Conservation (phyloP, 37 sponge, comb jelly and placozoan species). For the Chondrosia reniformis region DNA sequence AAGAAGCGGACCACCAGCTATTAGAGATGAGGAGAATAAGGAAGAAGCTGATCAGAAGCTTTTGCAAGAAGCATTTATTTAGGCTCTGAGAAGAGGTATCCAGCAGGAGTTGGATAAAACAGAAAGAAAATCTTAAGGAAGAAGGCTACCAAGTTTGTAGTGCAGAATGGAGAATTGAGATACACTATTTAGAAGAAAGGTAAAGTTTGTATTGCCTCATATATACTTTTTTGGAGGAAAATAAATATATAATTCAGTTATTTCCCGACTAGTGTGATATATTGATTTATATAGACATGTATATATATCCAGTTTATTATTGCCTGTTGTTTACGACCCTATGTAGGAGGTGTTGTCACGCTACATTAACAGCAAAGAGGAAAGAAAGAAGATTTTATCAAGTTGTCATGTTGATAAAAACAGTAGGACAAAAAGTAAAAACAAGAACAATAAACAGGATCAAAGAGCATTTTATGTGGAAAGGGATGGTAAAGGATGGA, state of each 20-base stretch:
- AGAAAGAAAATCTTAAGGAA: constrained; percentile 5
- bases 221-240: no score
- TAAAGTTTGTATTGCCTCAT: background rate
- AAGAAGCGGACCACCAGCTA: no score
- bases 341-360: background rate
- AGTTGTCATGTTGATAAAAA: constrained; percentile 21
- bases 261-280: no score
- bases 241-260: background rate
- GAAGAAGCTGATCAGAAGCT: background rate
- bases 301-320: no score
- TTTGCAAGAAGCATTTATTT: background rate
- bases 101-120: background rate
- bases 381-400: background rate
- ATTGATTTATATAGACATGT: no score
- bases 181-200: background rate
- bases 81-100: background rate
- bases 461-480: constrained; percentile 10
- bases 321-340: background rate
- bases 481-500: constrained; percentile 2
- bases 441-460: background rate
- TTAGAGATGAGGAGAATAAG: no score
- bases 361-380: background rate
- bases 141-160: constrained; percentile 5
- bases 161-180: constrained; percentile 3
- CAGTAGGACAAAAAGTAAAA: background rate